Conservation (phyloP, 2,113 vertebrate genomes). For the Merops nubicus region DNA sequence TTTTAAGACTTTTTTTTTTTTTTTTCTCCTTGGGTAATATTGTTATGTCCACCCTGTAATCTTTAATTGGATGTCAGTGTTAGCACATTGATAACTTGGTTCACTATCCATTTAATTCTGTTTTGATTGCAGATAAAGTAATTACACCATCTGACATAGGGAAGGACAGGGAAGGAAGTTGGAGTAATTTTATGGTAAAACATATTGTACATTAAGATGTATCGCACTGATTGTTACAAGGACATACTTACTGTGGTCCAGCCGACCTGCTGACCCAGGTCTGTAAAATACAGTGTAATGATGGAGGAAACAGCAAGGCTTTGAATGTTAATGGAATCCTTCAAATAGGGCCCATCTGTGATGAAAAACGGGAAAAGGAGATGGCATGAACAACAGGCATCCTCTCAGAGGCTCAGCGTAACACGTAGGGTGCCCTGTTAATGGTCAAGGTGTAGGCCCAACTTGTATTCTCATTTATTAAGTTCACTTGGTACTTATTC, state of each 20-base stretch:
- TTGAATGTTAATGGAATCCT: constrained; percentile 70
- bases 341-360: constrained; percentile 75
- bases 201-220: background rate
- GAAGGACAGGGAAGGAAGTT: background rate
- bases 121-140: background rate
- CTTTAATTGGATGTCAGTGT: constrained; percentile 17
- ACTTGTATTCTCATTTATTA: background rate
- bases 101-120: constrained; percentile 4
- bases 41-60: background rate
- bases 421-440: background rate
- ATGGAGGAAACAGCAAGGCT: constrained; percentile 76
- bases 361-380: background rate
- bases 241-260: constrained; percentile 80
- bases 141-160: background rate
- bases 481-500: background rate
- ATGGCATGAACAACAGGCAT: background rate
- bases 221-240: background rate
- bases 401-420: background rate
- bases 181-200: background rate
- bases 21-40: background rate
- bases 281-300: constrained; percentile 79
- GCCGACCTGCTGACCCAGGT: constrained; percentile 80
- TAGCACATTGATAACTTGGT: background rate
- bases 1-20: background rate
- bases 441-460: background rate